These are phyloP conservation scores for Corvus moneduloides DNA, from an alignment of 2,113 vertebrate species.

Conservation along the genomic window DNA sequence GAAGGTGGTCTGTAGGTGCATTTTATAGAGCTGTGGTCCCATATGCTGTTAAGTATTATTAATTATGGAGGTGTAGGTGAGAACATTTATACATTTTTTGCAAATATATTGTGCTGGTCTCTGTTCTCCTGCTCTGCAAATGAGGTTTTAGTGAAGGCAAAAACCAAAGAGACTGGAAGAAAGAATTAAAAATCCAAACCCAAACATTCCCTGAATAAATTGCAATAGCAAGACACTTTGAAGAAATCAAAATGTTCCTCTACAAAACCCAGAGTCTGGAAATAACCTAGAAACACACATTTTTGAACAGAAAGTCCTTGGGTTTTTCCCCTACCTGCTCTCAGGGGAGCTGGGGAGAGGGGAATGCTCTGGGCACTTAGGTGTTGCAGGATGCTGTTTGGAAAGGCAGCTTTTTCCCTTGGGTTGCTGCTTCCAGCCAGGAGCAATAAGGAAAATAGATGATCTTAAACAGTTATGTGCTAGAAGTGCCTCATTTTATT, in stretches of 20 bases:
- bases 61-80: background rate
- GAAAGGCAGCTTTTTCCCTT: background rate
- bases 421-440: background rate
- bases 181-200: background rate
- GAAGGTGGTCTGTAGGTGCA: background rate
- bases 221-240: background rate
- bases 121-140: background rate
- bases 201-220: background rate
- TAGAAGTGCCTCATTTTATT: background rate
- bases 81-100: background rate
- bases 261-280: background rate
- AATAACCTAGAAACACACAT: background rate
- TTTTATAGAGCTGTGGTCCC: background rate
- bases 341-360: background rate
- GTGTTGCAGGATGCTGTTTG: background rate
- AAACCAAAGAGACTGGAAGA: background rate
- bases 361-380: background rate
- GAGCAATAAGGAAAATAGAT: background rate
- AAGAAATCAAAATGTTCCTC: background rate
- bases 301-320: background rate
- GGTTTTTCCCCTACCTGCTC: background rate
- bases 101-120: background rate
- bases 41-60: background rate
- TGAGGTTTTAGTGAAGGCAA: background rate
- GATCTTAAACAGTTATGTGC: background rate